Evolutionary conservation across 2,113 vertebrate genomes (phyloP).

Genomic region (Aspiorhynchus laticeps): DNA sequence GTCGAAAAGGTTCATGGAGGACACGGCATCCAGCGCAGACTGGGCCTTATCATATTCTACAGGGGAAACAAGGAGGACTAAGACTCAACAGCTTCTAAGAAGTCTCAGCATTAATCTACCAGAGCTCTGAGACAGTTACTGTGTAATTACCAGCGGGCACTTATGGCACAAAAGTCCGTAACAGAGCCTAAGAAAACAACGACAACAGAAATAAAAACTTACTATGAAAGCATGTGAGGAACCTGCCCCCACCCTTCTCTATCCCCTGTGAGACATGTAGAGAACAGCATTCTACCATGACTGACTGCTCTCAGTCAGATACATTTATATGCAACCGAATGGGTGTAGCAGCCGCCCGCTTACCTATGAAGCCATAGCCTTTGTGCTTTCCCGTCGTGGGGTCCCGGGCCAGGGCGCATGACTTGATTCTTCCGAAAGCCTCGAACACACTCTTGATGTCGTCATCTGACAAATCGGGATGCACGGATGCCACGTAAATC

Average conservation of each 20-base stretch:
- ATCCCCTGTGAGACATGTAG: slow-evolving; percentile 61
- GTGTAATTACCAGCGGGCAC: slow-evolving; percentile 62
- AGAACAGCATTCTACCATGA: slow-evolving; percentile 62
- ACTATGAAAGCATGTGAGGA: slow-evolving; percentile 63
- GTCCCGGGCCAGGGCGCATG: slow-evolving; percentile 91
- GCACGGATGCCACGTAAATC: slow-evolving; percentile 96
- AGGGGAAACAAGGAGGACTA: slow-evolving; percentile 63
- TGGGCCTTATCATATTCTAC: slow-evolving; percentile 97
- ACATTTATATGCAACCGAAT: slow-evolving; percentile 54
- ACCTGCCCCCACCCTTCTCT: slow-evolving; percentile 62
- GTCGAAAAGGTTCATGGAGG: slow-evolving; percentile 99
- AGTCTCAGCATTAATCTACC: slow-evolving; percentile 56
- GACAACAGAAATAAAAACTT: slow-evolving; percentile 64
- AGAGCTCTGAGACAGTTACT: slow-evolving; percentile 62
- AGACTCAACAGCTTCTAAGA: slow-evolving; percentile 11
- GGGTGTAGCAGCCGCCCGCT: slow-evolving; percentile 56
- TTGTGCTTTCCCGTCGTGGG: slow-evolving; percentile 96
- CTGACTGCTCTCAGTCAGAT: slow-evolving; percentile 59
- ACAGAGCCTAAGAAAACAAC: slow-evolving; percentile 63
- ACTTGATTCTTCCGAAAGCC: slow-evolving; percentile 97
- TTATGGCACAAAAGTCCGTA: slow-evolving; percentile 62
- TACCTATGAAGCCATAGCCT: slow-evolving; percentile 98
- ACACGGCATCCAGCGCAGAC: slow-evolving; percentile 94
- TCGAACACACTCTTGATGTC: slow-evolving; percentile 99
- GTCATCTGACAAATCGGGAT: slow-evolving; percentile 94